phyloP scores from a whole-genome alignment of 2,888 invertebrate genomes.

The Apoda limacodes region DNA sequence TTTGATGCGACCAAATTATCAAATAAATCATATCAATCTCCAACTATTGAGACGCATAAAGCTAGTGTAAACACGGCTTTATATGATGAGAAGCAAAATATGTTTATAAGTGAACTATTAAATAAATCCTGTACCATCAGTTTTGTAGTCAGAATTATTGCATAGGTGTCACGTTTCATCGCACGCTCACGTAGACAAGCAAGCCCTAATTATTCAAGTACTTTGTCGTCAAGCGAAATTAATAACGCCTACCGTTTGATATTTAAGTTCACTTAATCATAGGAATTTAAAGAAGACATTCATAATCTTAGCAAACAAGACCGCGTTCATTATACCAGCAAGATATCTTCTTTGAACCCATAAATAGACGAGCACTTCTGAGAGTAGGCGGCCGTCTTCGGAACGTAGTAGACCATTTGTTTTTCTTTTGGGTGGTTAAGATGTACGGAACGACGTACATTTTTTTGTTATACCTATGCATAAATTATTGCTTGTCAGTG shows the following conservation, averaged over 20 bases:
- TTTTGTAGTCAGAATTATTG: constrained; percentile 2
- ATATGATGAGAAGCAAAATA: too few species aligned
- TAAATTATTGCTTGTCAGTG: too few species aligned
- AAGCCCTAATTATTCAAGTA: too few species aligned
- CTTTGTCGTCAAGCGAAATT: too few species aligned
- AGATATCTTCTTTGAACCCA: constrained; percentile 6
- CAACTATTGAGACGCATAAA: too few species aligned
- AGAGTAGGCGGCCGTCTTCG: constrained; percentile 8
- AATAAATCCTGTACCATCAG: constrained; percentile 4
- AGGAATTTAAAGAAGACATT: constrained; percentile 5
- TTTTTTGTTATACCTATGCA: too few species aligned
- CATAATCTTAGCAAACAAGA: constrained; percentile 2
- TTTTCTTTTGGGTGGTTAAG: too few species aligned
- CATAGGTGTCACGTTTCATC: constrained; percentile 10
- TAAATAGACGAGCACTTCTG: constrained; percentile 4
- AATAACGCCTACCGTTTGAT: constrained; percentile 4
- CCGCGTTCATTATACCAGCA: constrained; percentile 2
- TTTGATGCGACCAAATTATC: not conserved
- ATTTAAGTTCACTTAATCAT: constrained; percentile 1
- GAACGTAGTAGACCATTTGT: too few species aligned
- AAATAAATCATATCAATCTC: not conserved
- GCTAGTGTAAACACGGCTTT: constrained; percentile 1
- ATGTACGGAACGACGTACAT: too few species aligned
- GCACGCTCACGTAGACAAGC: too few species aligned
- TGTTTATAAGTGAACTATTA: constrained; percentile 6